Evolutionary conservation across 1,140 invertebrate genomes (phyloP).

Genomic region (Aricia agestis): DNA sequence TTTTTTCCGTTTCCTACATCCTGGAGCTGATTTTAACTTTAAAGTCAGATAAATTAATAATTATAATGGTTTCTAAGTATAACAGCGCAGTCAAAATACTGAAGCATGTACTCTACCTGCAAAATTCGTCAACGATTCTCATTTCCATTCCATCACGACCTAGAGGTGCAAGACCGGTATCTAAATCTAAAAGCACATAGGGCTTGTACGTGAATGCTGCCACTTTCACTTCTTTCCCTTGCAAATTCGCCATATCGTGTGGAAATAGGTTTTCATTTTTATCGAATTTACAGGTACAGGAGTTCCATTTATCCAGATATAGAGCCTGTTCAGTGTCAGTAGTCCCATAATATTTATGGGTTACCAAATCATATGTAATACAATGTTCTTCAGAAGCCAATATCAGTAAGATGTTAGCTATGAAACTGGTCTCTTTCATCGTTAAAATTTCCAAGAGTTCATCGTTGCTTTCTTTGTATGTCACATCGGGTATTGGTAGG

Average conservation of each 20-base stretch:
- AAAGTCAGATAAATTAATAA: too few relatives aligned
- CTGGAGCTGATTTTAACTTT: too few relatives aligned
- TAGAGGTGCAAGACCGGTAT: conserved; percentile 34
- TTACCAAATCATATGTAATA: conserved; percentile 47
- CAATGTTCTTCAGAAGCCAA: conserved; percentile 34
- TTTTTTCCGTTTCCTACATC: too few relatives aligned
- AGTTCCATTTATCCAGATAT: conserved; percentile 53
- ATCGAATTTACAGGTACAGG: conserved; percentile 44
- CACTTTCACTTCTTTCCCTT: conserved; percentile 56
- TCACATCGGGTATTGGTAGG: conserved; percentile 33
- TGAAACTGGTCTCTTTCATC: conserved; percentile 44
- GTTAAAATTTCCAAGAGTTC: conserved; percentile 39
- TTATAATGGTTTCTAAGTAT: too few relatives aligned
- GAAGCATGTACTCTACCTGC: conserved; percentile 41
- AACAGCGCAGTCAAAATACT: too few relatives aligned
- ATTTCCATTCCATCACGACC: conserved; percentile 62
- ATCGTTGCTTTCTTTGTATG: conserved; percentile 21
- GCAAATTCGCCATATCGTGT: conserved; percentile 53
- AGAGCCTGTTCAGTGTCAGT: conserved; percentile 37
- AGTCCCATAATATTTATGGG: conserved; percentile 54
- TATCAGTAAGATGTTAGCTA: conserved; percentile 54
- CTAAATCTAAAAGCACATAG: conserved; percentile 58
- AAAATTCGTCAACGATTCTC: conserved; percentile 63
- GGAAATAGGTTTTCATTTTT: conserved; percentile 52
- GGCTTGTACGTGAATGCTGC: conserved; percentile 65